phyloP scores from a whole-genome alignment of 2,888 invertebrate species.

The Phengaris alcon region DNA sequence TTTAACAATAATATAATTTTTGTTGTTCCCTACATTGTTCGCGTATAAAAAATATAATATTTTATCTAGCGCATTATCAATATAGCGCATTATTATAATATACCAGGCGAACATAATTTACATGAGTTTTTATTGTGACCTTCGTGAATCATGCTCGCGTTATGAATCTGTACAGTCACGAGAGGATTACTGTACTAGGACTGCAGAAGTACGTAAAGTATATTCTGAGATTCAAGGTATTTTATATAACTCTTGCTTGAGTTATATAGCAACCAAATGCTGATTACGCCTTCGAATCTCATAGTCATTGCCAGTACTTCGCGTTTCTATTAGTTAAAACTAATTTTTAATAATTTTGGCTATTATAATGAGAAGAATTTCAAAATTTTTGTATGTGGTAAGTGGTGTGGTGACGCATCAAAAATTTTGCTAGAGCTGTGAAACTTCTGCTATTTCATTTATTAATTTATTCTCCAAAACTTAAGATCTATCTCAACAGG shows the following conservation, averaged over 20 bases:
- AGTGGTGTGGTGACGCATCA: too few relatives aligned
- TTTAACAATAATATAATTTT: neutral
- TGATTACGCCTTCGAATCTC: neutral
- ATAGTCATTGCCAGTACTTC: neutral
- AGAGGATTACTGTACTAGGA: constrained; percentile 14
- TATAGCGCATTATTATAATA: neutral
- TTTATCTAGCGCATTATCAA: constrained; percentile 23
- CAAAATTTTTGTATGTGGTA: too few relatives aligned
- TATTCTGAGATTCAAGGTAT: neutral
- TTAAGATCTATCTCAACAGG: too few relatives aligned
- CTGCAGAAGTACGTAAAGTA: neutral
- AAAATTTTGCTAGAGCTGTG: too few relatives aligned
- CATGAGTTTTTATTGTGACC: constrained; percentile 27
- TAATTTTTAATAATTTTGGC: too few relatives aligned
- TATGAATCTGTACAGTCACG: constrained; percentile 16
- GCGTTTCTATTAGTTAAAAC: neutral
- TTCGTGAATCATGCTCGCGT: constrained; percentile 19
- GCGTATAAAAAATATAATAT: constrained; percentile 10
- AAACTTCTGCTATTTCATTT: too few relatives aligned
- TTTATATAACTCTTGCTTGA: neutral
- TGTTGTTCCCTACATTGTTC: constrained; percentile 2
- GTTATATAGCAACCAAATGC: neutral
- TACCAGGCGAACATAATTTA: constrained; percentile 25
- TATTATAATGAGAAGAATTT: too few relatives aligned
- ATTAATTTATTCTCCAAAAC: too few relatives aligned